These are phyloP conservation scores for Xenopus laevis DNA, from an alignment of 2,113 vertebrate species.

Conservation along the genomic window DNA sequence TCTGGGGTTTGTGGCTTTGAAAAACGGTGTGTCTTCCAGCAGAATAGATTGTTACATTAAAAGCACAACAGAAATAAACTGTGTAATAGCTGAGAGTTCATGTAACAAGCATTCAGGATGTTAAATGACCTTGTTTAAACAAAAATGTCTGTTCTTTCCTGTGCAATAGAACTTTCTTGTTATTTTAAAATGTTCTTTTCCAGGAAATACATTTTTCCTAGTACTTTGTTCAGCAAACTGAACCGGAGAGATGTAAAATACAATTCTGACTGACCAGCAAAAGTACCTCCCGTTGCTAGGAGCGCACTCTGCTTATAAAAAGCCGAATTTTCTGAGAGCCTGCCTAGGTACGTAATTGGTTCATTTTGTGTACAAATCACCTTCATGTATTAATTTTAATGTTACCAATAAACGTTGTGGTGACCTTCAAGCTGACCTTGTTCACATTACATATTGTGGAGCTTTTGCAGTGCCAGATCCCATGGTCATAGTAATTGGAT, in stretches of 20 bases:
- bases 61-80: constrained; percentile 26
- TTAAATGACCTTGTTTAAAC: constrained; percentile 35
- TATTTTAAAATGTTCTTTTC: constrained; percentile 20
- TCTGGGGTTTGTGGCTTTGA: too few relatives aligned
- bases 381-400: constrained; percentile 18
- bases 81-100: constrained; percentile 15
- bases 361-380: constrained; percentile 30
- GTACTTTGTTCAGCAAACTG: constrained; percentile 14
- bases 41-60: constrained; percentile 10
- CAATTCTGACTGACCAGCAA: not conserved
- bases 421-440: not conserved
- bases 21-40: too few relatives aligned
- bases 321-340: constrained; percentile 14
- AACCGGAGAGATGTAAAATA: constrained; percentile 7
- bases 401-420: constrained; percentile 15
- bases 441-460: not conserved
- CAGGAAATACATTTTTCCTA: constrained; percentile 34
- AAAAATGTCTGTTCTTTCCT: constrained; percentile 16
- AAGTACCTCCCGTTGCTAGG: constrained; percentile 30
- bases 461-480: not conserved
- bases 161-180: constrained; percentile 25
- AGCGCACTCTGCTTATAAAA: not conserved
- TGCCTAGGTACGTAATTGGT: constrained; percentile 28
- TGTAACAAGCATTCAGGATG: constrained; percentile 14
- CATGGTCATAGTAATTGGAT: not conserved